Conservation (phyloP, 2,113 vertebrate species). For the Leptobrachium leishanense region DNA sequence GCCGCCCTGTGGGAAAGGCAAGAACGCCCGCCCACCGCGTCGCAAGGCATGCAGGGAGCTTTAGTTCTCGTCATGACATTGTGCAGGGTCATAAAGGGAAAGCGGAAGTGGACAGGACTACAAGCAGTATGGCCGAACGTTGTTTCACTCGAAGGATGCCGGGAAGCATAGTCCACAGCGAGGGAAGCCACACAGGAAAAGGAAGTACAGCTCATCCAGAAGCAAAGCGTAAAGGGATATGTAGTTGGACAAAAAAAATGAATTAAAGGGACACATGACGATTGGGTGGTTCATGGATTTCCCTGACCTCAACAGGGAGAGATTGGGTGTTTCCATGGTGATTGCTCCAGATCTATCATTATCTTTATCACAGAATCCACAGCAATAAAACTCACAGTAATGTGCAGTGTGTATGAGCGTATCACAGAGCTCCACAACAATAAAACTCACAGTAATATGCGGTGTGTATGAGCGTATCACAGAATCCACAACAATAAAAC, state of each 20-base stretch:
- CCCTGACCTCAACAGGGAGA: too few species aligned
- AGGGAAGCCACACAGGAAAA: neutral
- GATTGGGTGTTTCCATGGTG: too few species aligned
- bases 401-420: too few species aligned
- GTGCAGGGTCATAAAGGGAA: neutral
- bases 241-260: neutral
- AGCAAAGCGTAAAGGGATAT: constrained; percentile 4
- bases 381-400: too few species aligned
- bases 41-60: constrained; percentile 14
- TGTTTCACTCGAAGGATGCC: neutral
- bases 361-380: too few species aligned
- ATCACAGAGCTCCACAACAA: too few species aligned
- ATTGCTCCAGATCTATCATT: too few species aligned
- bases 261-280: too few species aligned
- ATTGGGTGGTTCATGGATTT: too few species aligned
- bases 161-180: constrained; percentile 19
- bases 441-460: too few species aligned
- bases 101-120: constrained; percentile 27
- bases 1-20: constrained; percentile 39
- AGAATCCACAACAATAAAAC: too few species aligned
- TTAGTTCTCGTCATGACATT: neutral
- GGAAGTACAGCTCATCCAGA: neutral
- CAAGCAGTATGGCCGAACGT: neutral
- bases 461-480: too few species aligned
- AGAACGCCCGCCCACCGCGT: constrained; percentile 9